Percentiles rank a stretch among this genome's conserved stretches.
Conservation (phyloP, 2,888 invertebrate genomes). For the Patella caerulea region DNA sequence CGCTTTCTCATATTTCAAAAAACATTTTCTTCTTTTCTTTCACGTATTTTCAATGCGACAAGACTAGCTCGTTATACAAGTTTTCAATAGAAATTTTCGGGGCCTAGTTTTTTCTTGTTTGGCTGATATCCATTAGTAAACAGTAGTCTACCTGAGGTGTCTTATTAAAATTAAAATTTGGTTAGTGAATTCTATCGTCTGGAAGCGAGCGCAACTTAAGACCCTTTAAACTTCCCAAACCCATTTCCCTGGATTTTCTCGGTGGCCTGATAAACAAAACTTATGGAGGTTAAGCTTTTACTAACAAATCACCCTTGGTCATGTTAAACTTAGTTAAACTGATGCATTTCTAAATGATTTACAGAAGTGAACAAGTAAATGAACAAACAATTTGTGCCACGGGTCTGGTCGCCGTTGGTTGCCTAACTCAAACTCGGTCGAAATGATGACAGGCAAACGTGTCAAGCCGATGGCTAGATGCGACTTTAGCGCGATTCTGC, state of each 20-base stretch:
- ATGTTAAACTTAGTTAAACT: constrained; percentile 28
- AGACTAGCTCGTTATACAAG: neutral
- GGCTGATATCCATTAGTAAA: neutral
- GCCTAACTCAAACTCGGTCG: constrained; percentile 20
- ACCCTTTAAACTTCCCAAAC: constrained; percentile 11
- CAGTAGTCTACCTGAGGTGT: neutral
- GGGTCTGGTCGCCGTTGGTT: constrained; percentile 19
- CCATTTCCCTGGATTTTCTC: constrained; percentile 1
- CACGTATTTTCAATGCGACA: neutral
- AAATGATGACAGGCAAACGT: constrained; percentile 21
- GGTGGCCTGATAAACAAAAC: neutral
- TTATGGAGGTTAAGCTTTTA: constrained; percentile 15
- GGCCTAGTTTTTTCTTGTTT: neutral
- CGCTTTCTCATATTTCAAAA: no score
- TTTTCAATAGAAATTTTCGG: constrained; percentile 3
- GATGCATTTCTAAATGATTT: constrained; percentile 26
- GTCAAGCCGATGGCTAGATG: constrained; percentile 14
- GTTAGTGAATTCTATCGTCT: constrained; percentile 4
- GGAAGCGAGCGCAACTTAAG: constrained; percentile 3
- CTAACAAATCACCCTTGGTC: constrained; percentile 17
- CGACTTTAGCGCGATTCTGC: constrained; percentile 16
- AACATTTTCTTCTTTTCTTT: neutral
- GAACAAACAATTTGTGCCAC: constrained; percentile 18
- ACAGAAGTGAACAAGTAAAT: constrained; percentile 24
- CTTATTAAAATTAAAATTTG: constrained; percentile 4